These are phyloP conservation scores for Ibycter americanus DNA, from an alignment of 2,797 vertebrate genomes.

Conservation along the genomic window DNA sequence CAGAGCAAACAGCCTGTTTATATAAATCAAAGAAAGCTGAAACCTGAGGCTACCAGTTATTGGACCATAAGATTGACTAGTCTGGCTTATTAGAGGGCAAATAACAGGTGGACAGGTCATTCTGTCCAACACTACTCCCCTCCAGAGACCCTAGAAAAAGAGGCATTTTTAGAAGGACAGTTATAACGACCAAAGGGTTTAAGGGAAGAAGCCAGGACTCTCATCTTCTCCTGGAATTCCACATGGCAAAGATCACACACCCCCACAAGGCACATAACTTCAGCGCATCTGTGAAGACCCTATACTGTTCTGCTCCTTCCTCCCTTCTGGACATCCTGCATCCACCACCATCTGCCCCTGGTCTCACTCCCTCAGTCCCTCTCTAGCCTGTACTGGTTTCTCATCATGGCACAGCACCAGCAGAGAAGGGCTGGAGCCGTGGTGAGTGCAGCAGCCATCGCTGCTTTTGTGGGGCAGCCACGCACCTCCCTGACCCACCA, in stretches of 20 bases:
- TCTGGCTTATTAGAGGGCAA: not conserved
- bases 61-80: not conserved
- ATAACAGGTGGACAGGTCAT: not conserved
- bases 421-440: not conserved
- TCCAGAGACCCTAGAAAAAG: not conserved
- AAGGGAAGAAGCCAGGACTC: not conserved
- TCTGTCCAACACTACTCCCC: not conserved
- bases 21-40: not conserved
- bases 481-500: rapidly evolving
- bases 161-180: not conserved
- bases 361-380: not conserved
- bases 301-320: not conserved
- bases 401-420: not conserved
- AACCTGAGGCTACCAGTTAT: not conserved
- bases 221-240: not conserved
- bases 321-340: not conserved
- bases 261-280: not conserved
- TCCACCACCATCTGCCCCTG: not conserved
- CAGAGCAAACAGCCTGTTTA: not conserved
- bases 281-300: not conserved
- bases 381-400: not conserved
- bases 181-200: not conserved
- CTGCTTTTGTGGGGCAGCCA: not conserved
- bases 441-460: not conserved
- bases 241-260: not conserved